Evolutionary conservation across 2,888 invertebrate genomes (phyloP).

Genomic region (Ormyrus rosae): DNA sequence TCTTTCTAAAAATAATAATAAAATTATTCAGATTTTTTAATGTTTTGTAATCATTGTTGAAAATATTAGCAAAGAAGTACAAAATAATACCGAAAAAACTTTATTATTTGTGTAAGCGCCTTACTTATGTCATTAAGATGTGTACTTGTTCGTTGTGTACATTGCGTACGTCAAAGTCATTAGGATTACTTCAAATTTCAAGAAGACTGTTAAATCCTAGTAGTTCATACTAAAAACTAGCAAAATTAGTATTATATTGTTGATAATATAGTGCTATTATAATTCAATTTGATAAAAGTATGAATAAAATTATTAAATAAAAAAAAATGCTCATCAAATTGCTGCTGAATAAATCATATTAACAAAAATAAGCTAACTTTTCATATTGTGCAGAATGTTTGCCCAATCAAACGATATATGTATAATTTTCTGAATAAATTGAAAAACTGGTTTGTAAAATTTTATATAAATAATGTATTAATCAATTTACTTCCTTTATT

Average conservation of each 20-base stretch:
- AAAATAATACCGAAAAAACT: constrained; percentile 1
- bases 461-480: too few species aligned
- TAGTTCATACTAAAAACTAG: constrained; percentile 14
- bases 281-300: not conserved
- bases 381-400: too few species aligned
- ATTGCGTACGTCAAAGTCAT: constrained; percentile 34
- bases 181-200: constrained; percentile 39
- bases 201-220: constrained; percentile 49
- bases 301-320: too few species aligned
- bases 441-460: too few species aligned
- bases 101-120: constrained; percentile 8
- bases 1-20: not conserved
- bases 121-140: constrained; percentile 28
- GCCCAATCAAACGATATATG: too few species aligned
- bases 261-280: not conserved
- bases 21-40: not conserved
- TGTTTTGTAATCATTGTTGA: not conserved
- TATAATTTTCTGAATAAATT: too few species aligned
- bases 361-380: too few species aligned
- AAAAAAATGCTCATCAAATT: too few species aligned
- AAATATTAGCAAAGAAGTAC: not conserved
- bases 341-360: too few species aligned
- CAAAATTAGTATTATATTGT: constrained; percentile 31
- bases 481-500: too few species aligned
- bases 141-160: constrained; percentile 14